Evolutionary conservation across 2,888 invertebrate genomes (phyloP).

Genomic region (Nasonia oneida): DNA sequence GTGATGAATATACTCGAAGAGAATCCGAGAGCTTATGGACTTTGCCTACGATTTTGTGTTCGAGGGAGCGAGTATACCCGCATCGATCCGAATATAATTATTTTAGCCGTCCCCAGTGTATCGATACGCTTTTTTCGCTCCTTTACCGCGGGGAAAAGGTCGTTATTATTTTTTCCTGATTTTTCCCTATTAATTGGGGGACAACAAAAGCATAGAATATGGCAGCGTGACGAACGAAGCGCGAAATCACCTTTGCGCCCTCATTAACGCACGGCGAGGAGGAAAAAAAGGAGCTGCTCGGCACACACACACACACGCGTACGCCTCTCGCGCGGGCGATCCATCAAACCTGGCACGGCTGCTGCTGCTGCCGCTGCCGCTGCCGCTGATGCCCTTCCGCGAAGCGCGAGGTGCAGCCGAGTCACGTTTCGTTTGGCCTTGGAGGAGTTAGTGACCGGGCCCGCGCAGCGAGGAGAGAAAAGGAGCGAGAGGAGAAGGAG

Average conservation of each 20-base stretch:
- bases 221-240: constrained; percentile 36
- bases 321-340: constrained; percentile 13
- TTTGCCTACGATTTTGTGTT: neutral
- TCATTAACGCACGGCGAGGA: constrained; percentile 39
- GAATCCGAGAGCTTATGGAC: too few species aligned
- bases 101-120: neutral
- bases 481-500: neutral
- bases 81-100: constrained; percentile 5
- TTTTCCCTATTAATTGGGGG: too few species aligned
- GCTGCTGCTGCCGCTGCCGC: neutral
- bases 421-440: constrained; percentile 58
- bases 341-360: constrained; percentile 12
- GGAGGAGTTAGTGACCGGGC: constrained; percentile 58
- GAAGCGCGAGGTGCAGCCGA: constrained; percentile 30
- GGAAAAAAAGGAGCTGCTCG: neutral
- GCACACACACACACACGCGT: neutral
- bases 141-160: neutral
- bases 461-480: neutral
- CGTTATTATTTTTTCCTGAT: neutral
- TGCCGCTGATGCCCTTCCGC: constrained; percentile 8
- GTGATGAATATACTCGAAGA: too few species aligned
- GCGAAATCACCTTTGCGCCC: constrained; percentile 45
- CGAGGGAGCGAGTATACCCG: neutral
- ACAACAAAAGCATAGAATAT: neutral
- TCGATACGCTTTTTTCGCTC: neutral